Evolutionary conservation across 2,113 vertebrate species (phyloP), one percentile per base, ranked within the genome.

Genomic region (Heterochromis multidens): DNA sequence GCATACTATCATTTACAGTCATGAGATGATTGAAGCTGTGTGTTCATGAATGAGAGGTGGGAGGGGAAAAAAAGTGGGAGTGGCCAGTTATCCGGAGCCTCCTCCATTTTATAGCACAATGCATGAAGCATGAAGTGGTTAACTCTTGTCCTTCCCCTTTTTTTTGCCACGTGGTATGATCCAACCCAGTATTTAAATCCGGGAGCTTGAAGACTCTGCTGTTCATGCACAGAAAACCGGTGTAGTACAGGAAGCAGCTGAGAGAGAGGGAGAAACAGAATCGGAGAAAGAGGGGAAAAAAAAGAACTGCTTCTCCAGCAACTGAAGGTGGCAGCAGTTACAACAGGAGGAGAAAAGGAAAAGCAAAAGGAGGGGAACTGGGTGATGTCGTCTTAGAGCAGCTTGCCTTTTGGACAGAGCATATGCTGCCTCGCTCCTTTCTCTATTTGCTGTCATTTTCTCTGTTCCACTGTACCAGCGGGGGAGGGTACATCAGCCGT

Each of bases 161-260:
- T 80, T 81, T 77, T 58, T 80, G 86, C 91, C 92, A 94, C 92
- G 89, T 96, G 95, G 94, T 95, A 93, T 70, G 65, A 10, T 92
- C 95, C 90, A 91, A 54, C 84, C 83, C 88, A 89, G 91, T 95
- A 95, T 94, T 95, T 95, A 95, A 95, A 95, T 92, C 87, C 89
- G 85, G 91, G 90, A 85, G 91, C 93, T 93, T 89, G 83, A 60
- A 84, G 87, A 84, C 90, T 84, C 82, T 74, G 77, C 82, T 83
- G 91, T 79, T 91, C 84, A 85, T 86, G 86, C 83, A 81, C 87
- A 83, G 89, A 65, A 81, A 91, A 85, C 92, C 90, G 67, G 90
- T 74, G 88, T 33, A 40, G 80, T 88, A 81, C 90, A 93, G 83
- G 95, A 95, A 94, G 93, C 91, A 89, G 92, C 91, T 88, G 84